Conservation (phyloP, 2,113 vertebrate species). For the Lepus timidus region DNA sequence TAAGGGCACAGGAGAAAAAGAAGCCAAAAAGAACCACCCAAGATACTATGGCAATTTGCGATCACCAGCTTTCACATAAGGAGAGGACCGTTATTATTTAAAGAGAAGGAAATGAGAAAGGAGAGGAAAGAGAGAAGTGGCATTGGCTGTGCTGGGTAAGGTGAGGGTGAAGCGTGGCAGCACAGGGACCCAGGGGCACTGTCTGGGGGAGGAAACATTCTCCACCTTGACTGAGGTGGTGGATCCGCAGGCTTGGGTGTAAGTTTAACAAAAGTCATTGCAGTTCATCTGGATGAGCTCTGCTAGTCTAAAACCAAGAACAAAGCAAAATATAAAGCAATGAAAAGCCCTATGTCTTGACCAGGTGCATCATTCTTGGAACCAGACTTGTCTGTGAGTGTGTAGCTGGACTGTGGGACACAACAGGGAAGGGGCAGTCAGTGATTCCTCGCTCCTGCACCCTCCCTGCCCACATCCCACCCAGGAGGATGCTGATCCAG, state of each 20-base stretch:
- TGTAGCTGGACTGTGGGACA: background rate
- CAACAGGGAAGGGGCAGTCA: fast-evolving
- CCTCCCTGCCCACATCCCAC: fast-evolving
- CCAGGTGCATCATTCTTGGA: background rate
- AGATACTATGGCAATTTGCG: background rate
- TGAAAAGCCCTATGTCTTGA: background rate
- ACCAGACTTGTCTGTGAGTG: background rate
- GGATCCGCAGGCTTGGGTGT: background rate
- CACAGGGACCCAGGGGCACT: background rate
- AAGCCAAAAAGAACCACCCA: background rate
- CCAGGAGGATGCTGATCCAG: fast-evolving
- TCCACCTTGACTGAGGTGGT: background rate
- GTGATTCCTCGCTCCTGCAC: fast-evolving
- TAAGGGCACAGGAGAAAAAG: background rate
- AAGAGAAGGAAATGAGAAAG: background rate
- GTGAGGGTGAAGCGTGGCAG: fast-evolving
- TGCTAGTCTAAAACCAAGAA: background rate
- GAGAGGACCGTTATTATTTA: background rate
- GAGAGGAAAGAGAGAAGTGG: too few species aligned
- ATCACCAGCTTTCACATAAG: background rate
- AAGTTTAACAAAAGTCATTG: background rate
- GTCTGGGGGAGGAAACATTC: too few species aligned
- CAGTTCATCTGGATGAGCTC: too few species aligned
- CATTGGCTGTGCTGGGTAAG: fast-evolving
- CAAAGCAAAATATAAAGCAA: background rate